phyloP scores from a whole-genome alignment of 37 sponge, comb jelly and placozoan species.

The Ianthella basta region DNA sequence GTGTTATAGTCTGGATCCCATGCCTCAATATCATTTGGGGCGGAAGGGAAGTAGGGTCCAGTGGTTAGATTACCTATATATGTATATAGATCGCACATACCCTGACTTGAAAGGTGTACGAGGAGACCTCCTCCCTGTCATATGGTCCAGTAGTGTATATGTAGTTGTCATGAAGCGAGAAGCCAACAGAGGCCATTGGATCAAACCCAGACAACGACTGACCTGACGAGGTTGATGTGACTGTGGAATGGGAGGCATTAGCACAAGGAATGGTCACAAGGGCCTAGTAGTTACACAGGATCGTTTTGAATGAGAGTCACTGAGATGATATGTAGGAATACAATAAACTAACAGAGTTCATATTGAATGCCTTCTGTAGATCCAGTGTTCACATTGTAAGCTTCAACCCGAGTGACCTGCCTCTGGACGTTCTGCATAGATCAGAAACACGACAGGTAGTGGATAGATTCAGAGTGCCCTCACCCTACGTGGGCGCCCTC shows the following conservation, averaged over 20 bases:
- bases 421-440: not conserved
- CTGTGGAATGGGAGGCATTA: not conserved
- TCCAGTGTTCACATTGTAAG: conserved; percentile 4
- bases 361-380: conserved; percentile 7
- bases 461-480: not conserved
- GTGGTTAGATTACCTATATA: no score
- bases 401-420: not conserved
- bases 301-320: no score
- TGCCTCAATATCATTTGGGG: no score
- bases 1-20: no score
- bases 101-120: conserved; percentile 21
- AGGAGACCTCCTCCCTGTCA: not conserved
- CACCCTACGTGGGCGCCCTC: not conserved
- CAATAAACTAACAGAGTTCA: not conserved
- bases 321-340: no score
- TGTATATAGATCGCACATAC: not conserved
- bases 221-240: not conserved
- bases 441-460: not conserved
- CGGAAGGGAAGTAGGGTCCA: no score
- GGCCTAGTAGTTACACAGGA: no score
- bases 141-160: not conserved
- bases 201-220: not conserved
- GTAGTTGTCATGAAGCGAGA: not conserved
- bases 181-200: not conserved
- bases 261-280: no score